Base-by-base conservation (phyloP, 2,888 invertebrate genomes). In the Ceriagrion tenellum region DNA sequence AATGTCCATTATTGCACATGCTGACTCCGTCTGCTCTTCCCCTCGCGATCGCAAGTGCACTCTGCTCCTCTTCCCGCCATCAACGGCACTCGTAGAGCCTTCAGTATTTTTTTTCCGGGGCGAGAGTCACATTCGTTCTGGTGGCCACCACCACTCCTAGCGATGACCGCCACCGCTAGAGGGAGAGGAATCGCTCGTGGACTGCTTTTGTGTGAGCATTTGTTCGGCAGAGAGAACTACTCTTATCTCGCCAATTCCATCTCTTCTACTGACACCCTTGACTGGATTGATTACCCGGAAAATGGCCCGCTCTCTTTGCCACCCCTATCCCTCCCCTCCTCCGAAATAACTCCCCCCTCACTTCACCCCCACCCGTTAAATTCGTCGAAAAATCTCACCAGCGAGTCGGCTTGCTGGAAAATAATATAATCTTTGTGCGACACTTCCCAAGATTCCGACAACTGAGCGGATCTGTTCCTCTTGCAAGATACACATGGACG, bases 181-280 rank as follows among this genome's bases (percentile, higher is more conserved):
- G 59, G 35, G 81, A 23, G 30, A 13, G 30, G 35, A 81, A 81
- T 81, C n/a, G 35, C 81, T 47, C 81, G 81, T 81, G 69, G 69
- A 26, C 3, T 8, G 69, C n/a, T 12, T 26, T 26, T n/a, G 81
- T 35, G 13, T 16, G 81, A 16, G 81, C 81, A n/a, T 30, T 35
- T 81, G 30, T 16, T 47, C 20, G 26, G 69, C 20, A 8, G 2
- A 26, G n/a, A n/a, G n/a, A n/a, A n/a, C n/a, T n/a, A 26, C 69
- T 35, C 81, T 81, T 89, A 55, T 89, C 55, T 89, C 55, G 0
- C 55, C 23, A 2, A 55, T 55, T 18, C 89, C 47, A 47, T 55
- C 89, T 55, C 89, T 89, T 89, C n/a, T 30, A 30, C 74, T 47
- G 74, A n/a, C 81, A 81, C 81, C 81, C 35, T 81, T 8, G 30